A percentile compares a stretch with the other conserved stretches of the same genome.
Evolutionary conservation across 2,797 vertebrate genomes (phyloP).

Genomic region (Gymnoscopelus braueri): DNA sequence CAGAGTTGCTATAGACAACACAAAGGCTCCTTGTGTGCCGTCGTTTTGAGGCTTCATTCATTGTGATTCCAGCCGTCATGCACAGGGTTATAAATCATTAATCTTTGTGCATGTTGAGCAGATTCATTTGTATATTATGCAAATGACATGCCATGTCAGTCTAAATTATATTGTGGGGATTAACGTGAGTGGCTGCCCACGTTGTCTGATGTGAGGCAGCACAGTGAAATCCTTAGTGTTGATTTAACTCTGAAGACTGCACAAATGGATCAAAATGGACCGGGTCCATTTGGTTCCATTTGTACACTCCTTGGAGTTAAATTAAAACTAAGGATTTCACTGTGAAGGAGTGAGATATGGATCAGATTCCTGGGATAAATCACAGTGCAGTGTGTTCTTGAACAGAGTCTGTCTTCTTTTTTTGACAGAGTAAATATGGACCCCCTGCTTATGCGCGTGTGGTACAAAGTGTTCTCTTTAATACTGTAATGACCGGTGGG

Average conservation of each 20-base stretch:
- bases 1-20: conserved; percentile 50
- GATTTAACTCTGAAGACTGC: too few relatives aligned
- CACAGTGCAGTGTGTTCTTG: conserved; percentile 2
- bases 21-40: conserved; percentile 63
- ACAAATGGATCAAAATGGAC: too few relatives aligned
- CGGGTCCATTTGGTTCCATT: too few relatives aligned
- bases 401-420: conserved; percentile 37
- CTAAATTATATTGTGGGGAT: conserved; percentile 40
- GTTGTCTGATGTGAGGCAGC: conserved; percentile 56
- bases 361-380: conserved; percentile 39
- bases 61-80: conserved; percentile 44
- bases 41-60: conserved; percentile 48
- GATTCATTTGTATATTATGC: conserved; percentile 69
- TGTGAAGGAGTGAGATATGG: conserved; percentile 55
- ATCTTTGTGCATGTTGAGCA: conserved; percentile 60
- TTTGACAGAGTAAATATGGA: conserved; percentile 23
- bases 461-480: background rate
- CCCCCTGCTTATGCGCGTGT: background rate
- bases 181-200: conserved; percentile 39
- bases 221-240: background rate
- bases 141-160: conserved; percentile 56
- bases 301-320: too few relatives aligned
- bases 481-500: background rate
- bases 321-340: too few relatives aligned
- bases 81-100: conserved; percentile 64